Evolutionary conservation across 2,888 invertebrate genomes (phyloP).

Genomic region (Catocala nupta): DNA sequence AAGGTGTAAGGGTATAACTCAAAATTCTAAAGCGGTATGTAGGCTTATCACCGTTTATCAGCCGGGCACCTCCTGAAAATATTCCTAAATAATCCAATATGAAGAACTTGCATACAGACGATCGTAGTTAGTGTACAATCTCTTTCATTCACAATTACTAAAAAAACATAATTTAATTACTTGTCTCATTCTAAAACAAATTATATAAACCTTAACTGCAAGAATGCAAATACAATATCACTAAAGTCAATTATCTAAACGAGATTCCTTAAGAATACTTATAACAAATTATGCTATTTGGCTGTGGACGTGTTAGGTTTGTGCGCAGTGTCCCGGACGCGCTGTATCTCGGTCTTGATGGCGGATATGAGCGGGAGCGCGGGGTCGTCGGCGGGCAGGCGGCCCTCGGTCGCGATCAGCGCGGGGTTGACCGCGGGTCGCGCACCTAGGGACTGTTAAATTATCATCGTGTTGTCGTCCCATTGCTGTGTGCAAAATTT

Average conservation of each 20-base stretch:
- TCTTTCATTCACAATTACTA: too few relatives aligned
- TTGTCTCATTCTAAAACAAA: too few relatives aligned
- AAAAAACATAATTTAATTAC: too few relatives aligned
- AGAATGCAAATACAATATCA: too few relatives aligned
- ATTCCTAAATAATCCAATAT: too few relatives aligned
- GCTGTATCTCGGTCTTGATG: slow-evolving; percentile 91
- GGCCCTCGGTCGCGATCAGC: slow-evolving; percentile 86
- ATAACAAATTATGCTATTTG: slow-evolving; percentile 16
- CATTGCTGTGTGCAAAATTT: slow-evolving; percentile 61
- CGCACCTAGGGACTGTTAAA: slow-evolving; percentile 65
- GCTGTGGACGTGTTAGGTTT: slow-evolving; percentile 57
- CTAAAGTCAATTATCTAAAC: slow-evolving; percentile 1
- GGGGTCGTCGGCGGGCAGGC: slow-evolving; percentile 89
- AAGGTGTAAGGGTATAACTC: too few relatives aligned
- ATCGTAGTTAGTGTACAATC: too few relatives aligned
- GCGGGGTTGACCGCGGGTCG: slow-evolving; percentile 68
- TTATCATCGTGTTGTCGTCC: slow-evolving; percentile 65
- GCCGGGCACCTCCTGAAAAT: too few relatives aligned
- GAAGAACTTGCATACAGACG: too few relatives aligned
- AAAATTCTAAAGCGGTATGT: too few relatives aligned
- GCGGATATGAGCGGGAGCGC: slow-evolving; percentile 94
- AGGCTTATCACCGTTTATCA: too few relatives aligned
- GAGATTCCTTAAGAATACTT: not conserved
- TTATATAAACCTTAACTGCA: too few relatives aligned
- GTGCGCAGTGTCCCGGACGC: slow-evolving; percentile 72